phyloP scores from a whole-genome alignment of 2,888 invertebrate genomes.

The Limnephilus auricula region DNA sequence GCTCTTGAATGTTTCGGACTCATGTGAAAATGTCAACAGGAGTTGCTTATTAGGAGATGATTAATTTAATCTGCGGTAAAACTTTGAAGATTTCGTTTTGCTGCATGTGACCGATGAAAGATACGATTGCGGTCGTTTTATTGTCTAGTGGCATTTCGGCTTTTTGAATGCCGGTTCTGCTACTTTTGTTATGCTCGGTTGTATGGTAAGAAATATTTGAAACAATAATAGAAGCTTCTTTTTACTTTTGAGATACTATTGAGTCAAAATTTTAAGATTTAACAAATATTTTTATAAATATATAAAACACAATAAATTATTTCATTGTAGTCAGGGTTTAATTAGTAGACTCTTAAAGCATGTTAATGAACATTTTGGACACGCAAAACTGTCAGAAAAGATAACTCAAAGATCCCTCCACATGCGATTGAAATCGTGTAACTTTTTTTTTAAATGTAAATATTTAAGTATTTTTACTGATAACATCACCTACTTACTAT shows the following conservation, averaged over 20 bases:
- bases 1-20: slow-evolving; percentile 38
- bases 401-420: neutral
- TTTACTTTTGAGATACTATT: no score
- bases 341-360: no score
- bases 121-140: slow-evolving; percentile 16
- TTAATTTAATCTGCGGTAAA: slow-evolving; percentile 61
- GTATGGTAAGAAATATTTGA: neutral
- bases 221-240: neutral
- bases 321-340: no score
- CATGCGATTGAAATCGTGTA: no score
- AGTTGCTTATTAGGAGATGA: slow-evolving; percentile 66
- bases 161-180: slow-evolving; percentile 15
- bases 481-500: no score
- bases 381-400: neutral
- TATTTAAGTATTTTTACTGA: no score
- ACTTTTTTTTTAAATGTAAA: no score
- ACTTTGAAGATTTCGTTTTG: slow-evolving; percentile 57
- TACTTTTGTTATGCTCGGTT: neutral
- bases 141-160: slow-evolving; percentile 46
- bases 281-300: no score
- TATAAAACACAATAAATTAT: no score
- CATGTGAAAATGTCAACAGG: slow-evolving; percentile 65
- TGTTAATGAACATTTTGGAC: neutral
- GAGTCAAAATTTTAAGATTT: no score
- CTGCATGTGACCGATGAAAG: slow-evolving; percentile 47